phyloP scores from a whole-genome alignment of 2,888 invertebrate species.

The Eilema sororculum region DNA sequence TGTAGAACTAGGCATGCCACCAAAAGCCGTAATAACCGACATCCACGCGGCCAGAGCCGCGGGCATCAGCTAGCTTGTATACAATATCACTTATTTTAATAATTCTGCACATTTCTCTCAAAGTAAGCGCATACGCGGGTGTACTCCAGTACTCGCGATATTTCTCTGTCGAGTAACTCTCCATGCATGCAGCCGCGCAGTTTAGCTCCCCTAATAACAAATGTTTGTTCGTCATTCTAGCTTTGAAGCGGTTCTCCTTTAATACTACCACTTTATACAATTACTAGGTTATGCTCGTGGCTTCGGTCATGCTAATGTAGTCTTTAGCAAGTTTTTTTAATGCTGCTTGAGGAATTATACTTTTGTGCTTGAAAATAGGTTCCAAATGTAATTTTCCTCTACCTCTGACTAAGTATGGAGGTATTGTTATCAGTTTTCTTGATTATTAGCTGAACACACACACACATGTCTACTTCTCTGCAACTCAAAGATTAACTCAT shows the following conservation, averaged over 20 bases:
- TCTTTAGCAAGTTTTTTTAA: too few species aligned
- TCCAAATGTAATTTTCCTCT: too few species aligned
- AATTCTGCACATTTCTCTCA: not conserved
- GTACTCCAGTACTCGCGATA: not conserved
- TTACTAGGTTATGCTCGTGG: not conserved
- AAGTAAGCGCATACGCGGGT: not conserved
- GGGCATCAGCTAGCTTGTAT: not conserved
- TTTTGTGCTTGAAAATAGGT: too few species aligned
- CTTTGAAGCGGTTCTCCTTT: conserved; percentile 6
- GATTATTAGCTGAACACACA: too few species aligned
- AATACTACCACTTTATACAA: not conserved
- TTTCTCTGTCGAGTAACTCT: not conserved
- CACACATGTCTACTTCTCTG: too few species aligned
- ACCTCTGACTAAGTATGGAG: too few species aligned
- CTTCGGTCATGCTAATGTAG: not conserved
- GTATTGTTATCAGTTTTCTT: too few species aligned
- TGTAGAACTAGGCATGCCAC: too few species aligned
- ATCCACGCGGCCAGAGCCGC: too few species aligned
- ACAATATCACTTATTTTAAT: not conserved
- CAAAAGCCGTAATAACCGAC: too few species aligned
- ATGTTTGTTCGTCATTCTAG: conserved; percentile 5
- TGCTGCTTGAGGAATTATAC: too few species aligned
- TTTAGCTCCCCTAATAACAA: conserved; percentile 10
- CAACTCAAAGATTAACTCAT: too few species aligned
- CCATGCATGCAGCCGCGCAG: not conserved